Evolutionary conservation across 2,797 vertebrate species (phyloP), one percentile per base, ranked within the genome.

Genomic region (Sphaeramia orbicularis): DNA sequence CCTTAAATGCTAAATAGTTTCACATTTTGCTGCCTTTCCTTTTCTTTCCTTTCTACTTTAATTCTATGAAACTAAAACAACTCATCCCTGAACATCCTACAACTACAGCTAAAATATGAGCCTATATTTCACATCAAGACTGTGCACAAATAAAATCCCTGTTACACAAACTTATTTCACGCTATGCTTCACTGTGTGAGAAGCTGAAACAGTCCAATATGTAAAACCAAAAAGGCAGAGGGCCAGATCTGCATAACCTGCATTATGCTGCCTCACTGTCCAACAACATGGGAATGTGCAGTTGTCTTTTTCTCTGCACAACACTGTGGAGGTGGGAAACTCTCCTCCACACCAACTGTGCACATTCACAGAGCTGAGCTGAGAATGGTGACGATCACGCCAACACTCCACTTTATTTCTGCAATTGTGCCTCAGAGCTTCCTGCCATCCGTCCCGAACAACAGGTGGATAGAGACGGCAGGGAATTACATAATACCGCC

Each of bases 311-410:
- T 69, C 52, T 64, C 36, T 32, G 40, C 50, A 37, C 47, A 65
- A 63, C 59, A 63, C 65, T 82, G 81, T 81, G 90, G 90, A 89
- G 85, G 91, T 81, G 88, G 85, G 62, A 82, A 76, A 79, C 66
- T 76, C 92, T 93, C 94, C 93, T 92, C 90, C 93, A 78, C 91
- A 94, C 92, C 93, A 93, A 92, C 91, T 94, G 93, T 86, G 85
- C 78, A 19, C 58, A 77, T 76, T 79, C 77, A 74, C 61, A 38
- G 36, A 83, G 64, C 84, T 18, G 69, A 42, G 65, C 64, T 7
- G 68, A 65, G 68, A 52, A 52, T 15, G 63, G 21, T 15, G 65
- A 36, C 4, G 21, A 54, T 63, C 71, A 37, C 78, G 79, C 89
- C 88, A 89, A 83, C 77, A 54, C 84, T 48, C 27, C 45, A 16